phyloP scores from a whole-genome alignment of 2,888 invertebrate species.

The Steinernema scapterisci region DNA sequence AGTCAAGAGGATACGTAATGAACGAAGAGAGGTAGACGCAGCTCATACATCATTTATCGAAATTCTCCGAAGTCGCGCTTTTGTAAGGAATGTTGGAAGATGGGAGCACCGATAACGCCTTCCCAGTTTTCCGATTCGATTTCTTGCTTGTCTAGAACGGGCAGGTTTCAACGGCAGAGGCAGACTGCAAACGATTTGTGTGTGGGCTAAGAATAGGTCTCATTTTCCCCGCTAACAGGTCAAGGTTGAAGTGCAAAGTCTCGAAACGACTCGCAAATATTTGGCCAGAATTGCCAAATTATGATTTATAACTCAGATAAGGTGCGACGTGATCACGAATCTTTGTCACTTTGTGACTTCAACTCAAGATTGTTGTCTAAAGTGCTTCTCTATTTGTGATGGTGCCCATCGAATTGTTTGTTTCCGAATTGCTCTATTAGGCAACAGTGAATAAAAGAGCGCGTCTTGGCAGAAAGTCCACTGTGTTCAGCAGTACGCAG shows the following conservation, averaged over 20 bases:
- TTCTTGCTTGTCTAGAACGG: too few relatives aligned
- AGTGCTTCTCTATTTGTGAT: slow-evolving; percentile 10
- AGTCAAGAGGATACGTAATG: neutral
- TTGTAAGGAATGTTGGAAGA: neutral
- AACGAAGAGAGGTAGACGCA: neutral
- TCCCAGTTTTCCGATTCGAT: too few relatives aligned
- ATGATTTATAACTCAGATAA: slow-evolving; percentile 15
- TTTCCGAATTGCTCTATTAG: too few relatives aligned
- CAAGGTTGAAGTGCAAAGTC: too few relatives aligned
- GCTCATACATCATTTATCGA: neutral
- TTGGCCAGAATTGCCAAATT: neutral
- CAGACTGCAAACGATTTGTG: too few relatives aligned
- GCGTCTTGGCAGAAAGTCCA: slow-evolving; percentile 13
- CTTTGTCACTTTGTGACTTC: neutral
- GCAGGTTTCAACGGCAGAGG: too few relatives aligned
- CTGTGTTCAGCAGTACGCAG: neutral
- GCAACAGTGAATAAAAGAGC: too few relatives aligned
- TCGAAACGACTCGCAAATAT: neutral
- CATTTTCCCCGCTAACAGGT: too few relatives aligned
- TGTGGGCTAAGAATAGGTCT: too few relatives aligned
- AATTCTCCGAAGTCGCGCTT: neutral
- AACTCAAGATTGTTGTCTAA: neutral
- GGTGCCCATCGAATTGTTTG: neutral
- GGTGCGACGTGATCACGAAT: neutral
- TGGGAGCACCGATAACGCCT: neutral